These are phyloP conservation scores for Geopemphigus sp. DNA, from an alignment of 1,140 invertebrate genomes.

Conservation along the genomic window DNA sequence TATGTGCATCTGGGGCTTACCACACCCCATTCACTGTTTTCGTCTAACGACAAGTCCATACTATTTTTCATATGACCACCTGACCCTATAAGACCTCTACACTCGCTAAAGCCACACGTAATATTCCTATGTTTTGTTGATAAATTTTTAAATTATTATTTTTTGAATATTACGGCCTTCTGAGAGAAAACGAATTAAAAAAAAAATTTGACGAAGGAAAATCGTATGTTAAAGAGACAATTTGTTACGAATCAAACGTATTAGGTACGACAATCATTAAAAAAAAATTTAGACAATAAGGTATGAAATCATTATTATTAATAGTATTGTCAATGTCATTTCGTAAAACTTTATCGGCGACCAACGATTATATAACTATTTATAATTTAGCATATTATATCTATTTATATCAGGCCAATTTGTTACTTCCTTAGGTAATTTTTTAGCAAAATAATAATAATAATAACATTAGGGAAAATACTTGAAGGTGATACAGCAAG, in stretches of 20 bases:
- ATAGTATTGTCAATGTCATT: too few species aligned
- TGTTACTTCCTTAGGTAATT: too few species aligned
- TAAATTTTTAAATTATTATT: constrained; percentile 40
- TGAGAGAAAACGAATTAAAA: background rate
- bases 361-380: too few species aligned
- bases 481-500: too few species aligned
- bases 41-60: constrained; percentile 37
- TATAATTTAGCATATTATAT: too few species aligned
- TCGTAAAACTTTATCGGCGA: too few species aligned
- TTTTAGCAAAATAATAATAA: too few species aligned
- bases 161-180: constrained; percentile 30
- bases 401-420: too few species aligned
- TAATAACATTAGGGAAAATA: too few species aligned
- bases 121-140: background rate
- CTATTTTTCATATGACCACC: constrained; percentile 39
- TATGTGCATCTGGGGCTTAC: constrained; percentile 35
- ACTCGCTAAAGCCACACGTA: constrained; percentile 15
- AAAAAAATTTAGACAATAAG: background rate
- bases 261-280: background rate
- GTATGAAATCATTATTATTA: background rate
- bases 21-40: constrained; percentile 7
- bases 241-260: background rate
- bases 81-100: constrained; percentile 16
- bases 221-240: background rate
- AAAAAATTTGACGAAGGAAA: background rate